Evolutionary conservation across 2,113 vertebrate species (phyloP), one percentile per base, ranked within the genome.

Genomic region (Pipa parva): DNA sequence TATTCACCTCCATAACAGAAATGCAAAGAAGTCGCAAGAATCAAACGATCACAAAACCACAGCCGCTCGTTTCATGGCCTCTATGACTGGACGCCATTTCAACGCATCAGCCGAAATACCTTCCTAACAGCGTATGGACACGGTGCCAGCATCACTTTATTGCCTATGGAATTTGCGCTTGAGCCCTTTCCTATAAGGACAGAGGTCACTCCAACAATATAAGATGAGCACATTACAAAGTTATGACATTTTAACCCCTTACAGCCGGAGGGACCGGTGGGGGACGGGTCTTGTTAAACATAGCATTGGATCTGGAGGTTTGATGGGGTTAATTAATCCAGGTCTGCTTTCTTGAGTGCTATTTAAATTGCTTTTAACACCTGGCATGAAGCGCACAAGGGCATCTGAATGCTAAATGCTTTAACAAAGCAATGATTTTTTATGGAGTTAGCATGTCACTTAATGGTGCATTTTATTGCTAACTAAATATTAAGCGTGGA

Each of bases 381-480:
- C 55, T 58, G 52, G 45, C 42, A 8, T 12, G 2, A 4, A 22
- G 45, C 45, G 3, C 21, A 28, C 56, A 68, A 68, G 65, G 65
- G 65, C 65, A 39, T 59, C 56, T 37, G 65, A 59, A 59, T 68
- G 65, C 65, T 51, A 59, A 59, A 21, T 25, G n/a, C 65, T 59
- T 18, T 36, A 58, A 68, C 64, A 37, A 59, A 59, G 64, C 64
- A 50, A 68, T 68, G 65, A 51, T 37, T 51, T 59, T 68, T 68
- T 68, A 59, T 68, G 65, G 65, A 51, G 57, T 68, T 59, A 36
- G 65, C 65, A 59, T 50, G 65, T 68, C 65, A 59, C 65, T 68
- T 68, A 68, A 68, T 68, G 56, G 65, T 50, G 65, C 65, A 50
- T 68, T 68, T 68, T 59, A 68, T 68, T 68, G 64, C 64, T 59